phyloP scores from a whole-genome alignment of 2,113 vertebrate species.

The Ailuropoda melanoleuca region DNA sequence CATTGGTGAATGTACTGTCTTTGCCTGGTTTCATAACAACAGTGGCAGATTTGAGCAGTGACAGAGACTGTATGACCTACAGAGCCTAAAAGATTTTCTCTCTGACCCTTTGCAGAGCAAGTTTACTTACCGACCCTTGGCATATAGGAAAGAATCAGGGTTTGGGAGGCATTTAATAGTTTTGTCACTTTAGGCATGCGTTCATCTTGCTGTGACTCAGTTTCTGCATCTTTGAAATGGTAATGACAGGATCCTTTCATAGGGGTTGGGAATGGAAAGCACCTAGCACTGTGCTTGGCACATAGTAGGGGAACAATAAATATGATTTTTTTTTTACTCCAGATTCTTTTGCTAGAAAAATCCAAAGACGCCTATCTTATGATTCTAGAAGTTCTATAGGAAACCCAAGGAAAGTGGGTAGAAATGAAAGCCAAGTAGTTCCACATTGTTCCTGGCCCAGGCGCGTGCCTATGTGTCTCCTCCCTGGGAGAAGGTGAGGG shows the following conservation, averaged over 20 bases:
- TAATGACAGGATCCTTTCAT: neutral
- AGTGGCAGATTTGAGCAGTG: too few species aligned
- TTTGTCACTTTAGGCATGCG: neutral
- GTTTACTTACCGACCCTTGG: neutral
- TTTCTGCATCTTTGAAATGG: neutral
- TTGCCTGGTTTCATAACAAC: neutral
- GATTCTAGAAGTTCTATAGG: neutral
- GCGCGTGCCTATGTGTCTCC: rapidly evolving
- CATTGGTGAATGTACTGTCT: rapidly evolving
- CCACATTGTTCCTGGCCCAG: neutral
- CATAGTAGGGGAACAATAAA: neutral
- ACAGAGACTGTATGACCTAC: neutral
- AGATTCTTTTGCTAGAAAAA: neutral
- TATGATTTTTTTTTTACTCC: neutral
- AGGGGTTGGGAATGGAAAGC: neutral
- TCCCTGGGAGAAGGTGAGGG: neutral
- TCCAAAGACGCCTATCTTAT: neutral
- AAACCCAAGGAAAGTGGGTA: neutral
- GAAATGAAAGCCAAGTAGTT: neutral
- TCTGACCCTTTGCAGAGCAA: neutral
- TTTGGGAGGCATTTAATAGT: neutral
- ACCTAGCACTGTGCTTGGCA: neutral
- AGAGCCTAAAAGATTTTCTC: neutral
- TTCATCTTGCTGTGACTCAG: neutral
- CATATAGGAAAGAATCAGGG: neutral